Conservation (phyloP, 2,888 invertebrate genomes). For the Epistrophella euchroma region DNA sequence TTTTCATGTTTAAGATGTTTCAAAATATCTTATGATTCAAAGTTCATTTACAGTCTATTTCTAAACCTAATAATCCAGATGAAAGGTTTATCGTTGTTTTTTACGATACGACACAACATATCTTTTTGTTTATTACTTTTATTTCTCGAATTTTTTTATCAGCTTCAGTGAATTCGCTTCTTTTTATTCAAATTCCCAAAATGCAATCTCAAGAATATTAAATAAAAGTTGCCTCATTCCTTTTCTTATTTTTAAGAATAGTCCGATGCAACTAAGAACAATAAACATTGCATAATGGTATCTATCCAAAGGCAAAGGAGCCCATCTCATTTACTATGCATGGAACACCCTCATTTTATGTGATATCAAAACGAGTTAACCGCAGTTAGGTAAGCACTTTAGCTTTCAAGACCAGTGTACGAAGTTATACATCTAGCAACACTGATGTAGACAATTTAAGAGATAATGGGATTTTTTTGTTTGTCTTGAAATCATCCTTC, state of each 20-base stretch:
- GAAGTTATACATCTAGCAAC: conserved; percentile 12
- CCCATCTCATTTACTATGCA: conserved; percentile 77
- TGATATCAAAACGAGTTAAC: conserved; percentile 68
- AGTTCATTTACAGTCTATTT: too few species aligned
- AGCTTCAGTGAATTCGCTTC: not conserved
- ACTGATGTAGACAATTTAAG: conserved; percentile 81
- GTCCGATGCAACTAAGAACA: conserved; percentile 3
- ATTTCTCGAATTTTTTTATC: too few species aligned
- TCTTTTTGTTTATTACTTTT: too few species aligned
- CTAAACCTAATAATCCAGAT: too few species aligned
- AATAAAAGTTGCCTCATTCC: conserved; percentile 6
- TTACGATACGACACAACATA: too few species aligned
- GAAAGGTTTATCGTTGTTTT: too few species aligned
- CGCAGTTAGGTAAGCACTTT: conserved; percentile 54
- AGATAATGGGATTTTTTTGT: conserved; percentile 80
- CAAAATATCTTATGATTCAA: too few species aligned
- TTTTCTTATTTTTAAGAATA: not conserved
- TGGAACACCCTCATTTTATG: conserved; percentile 67
- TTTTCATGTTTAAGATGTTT: too few species aligned
- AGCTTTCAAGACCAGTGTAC: conserved; percentile 33
- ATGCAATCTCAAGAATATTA: conserved; percentile 4
- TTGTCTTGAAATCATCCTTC: conserved; percentile 38
- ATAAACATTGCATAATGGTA: conserved; percentile 45
- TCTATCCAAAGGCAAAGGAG: conserved; percentile 3
- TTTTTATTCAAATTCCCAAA: conserved; percentile 26